Evolutionary conservation across 2,888 invertebrate species (phyloP).

Genomic region (Plagodis dolabraria): DNA sequence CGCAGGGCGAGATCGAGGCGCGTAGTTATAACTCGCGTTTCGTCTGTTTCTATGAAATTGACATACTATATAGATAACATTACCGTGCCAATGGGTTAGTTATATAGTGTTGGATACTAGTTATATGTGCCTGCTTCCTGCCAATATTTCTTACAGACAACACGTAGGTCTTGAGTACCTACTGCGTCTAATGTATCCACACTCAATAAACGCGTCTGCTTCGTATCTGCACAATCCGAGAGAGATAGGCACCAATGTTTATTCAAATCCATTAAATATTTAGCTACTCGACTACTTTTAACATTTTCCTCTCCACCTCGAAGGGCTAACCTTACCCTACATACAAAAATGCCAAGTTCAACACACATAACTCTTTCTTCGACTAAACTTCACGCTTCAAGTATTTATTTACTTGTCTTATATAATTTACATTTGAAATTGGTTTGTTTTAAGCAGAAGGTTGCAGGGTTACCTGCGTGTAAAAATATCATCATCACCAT

Average conservation of each 20-base stretch:
- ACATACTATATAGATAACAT: no score
- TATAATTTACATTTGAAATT: no score
- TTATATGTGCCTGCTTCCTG: no score
- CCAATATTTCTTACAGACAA: no score
- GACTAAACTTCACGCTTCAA: constrained; percentile 6
- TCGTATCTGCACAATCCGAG: constrained; percentile 34
- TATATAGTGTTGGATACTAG: no score
- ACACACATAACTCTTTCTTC: constrained; percentile 18
- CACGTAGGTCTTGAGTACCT: background rate
- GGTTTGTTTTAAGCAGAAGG: no score
- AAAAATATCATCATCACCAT: no score
- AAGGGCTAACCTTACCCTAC: constrained; percentile 23
- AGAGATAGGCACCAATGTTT: constrained; percentile 32
- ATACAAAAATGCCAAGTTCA: constrained; percentile 29
- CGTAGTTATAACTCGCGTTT: no score
- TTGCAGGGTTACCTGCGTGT: constrained; percentile 8
- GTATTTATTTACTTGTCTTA: constrained; percentile 45
- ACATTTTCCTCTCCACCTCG: constrained; percentile 4
- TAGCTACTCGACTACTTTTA: constrained; percentile 25
- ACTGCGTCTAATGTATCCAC: constrained; percentile 26
- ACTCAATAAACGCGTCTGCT: constrained; percentile 39
- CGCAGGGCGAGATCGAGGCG: no score
- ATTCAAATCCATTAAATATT: constrained; percentile 35
- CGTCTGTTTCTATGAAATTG: no score
- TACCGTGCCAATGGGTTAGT: no score